Percentiles rank a stretch among this genome's conserved stretches.
Evolutionary conservation across 2,797 vertebrate species (phyloP).

Genomic region (Varecia variegata): DNA sequence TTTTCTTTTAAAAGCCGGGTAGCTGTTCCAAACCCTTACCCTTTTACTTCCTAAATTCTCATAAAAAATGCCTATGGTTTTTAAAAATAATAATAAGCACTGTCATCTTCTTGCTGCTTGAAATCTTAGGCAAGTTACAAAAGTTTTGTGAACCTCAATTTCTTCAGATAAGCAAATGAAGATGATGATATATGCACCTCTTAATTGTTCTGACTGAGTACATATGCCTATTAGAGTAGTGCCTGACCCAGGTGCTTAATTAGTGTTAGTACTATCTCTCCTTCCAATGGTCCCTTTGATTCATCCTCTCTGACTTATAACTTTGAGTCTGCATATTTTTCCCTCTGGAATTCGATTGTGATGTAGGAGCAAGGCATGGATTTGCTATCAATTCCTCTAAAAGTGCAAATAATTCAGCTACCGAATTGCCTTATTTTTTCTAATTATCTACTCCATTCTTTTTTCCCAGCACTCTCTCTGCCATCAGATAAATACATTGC

Average conservation of each 20-base stretch:
- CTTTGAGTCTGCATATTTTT: neutral
- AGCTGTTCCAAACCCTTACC: neutral
- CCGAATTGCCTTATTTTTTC: neutral
- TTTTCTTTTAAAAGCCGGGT: neutral
- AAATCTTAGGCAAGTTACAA: neutral
- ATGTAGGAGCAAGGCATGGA: neutral
- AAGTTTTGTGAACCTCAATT: neutral
- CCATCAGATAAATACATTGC: conserved; percentile 38
- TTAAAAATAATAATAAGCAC: neutral
- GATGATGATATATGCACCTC: neutral
- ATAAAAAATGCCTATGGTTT: neutral
- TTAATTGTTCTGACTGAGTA: neutral
- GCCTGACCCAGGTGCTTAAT: neutral
- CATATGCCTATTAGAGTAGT: neutral
- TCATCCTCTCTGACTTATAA: neutral
- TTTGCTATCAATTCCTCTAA: conserved; percentile 1
- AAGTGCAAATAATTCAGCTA: neutral
- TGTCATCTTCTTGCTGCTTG: neutral
- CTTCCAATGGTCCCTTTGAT: neutral
- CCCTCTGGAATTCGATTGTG: neutral
- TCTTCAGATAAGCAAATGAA: neutral
- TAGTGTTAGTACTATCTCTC: neutral
- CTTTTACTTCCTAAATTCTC: neutral
- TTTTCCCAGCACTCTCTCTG: neutral
- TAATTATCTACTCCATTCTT: conserved; percentile 4